Conservation (phyloP, 2,888 invertebrate genomes). For the Galerucella pusilla region DNA sequence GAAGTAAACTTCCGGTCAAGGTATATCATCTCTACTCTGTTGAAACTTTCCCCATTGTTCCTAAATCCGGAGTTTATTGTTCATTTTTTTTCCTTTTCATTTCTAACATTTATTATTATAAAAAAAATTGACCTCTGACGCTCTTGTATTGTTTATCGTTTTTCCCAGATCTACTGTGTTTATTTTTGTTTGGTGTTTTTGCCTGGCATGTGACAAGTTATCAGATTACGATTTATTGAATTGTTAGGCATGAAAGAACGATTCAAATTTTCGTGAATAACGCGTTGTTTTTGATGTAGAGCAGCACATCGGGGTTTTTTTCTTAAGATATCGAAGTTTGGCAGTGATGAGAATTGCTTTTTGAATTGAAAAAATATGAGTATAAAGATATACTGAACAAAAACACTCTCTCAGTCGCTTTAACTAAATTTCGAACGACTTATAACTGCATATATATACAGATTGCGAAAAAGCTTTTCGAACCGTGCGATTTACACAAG, state of each 20-base stretch:
- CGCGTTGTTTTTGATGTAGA: not conserved
- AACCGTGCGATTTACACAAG: too few relatives aligned
- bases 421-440: too few relatives aligned
- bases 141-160: not conserved
- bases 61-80: slow-evolving; percentile 46
- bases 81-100: slow-evolving; percentile 17
- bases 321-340: too few relatives aligned
- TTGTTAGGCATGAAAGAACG: not conserved
- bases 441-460: too few relatives aligned
- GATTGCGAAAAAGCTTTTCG: too few relatives aligned
- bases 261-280: not conserved
- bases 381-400: too few relatives aligned
- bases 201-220: slow-evolving; percentile 17
- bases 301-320: not conserved
- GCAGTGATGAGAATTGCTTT: not conserved
- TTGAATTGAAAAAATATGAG: not conserved
- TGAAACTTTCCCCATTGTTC: slow-evolving; percentile 52
- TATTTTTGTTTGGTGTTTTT: slow-evolving; percentile 1
- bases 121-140: slow-evolving; percentile 34
- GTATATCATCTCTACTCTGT: slow-evolving; percentile 44
- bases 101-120: slow-evolving; percentile 39
- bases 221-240: slow-evolving; percentile 8
- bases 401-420: too few relatives aligned
- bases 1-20: slow-evolving; percentile 50
- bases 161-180: not conserved